Conservation (phyloP, 1,140 invertebrate species). For the Panagrolaimus sp. region DNA sequence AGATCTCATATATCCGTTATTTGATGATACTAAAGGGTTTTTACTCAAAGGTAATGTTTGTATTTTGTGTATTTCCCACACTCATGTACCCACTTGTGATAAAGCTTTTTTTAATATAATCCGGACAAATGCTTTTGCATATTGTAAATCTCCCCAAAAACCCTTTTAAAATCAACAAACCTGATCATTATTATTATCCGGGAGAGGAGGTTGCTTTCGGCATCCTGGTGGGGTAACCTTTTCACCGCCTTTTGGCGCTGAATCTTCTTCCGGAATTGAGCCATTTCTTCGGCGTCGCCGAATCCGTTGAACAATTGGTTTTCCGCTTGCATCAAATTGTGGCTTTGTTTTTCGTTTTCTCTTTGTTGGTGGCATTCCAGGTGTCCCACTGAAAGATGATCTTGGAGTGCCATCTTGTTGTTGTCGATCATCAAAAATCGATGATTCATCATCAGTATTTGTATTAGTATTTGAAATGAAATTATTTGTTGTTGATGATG, state of each 20-base stretch:
- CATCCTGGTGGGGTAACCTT: not conserved
- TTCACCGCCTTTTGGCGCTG: not conserved
- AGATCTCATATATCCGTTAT: no score
- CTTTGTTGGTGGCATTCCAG: not conserved
- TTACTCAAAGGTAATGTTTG: not conserved
- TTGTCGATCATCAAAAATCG: no score
- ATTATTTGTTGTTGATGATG: no score
- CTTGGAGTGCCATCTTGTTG: no score
- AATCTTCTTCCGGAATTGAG: slow-evolving; percentile 2
- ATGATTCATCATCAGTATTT: no score
- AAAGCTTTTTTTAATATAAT: no score
- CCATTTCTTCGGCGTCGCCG: not conserved
- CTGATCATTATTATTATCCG: not conserved
- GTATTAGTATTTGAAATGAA: no score
- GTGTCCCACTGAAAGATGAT: no score
- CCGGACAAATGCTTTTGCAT: no score
- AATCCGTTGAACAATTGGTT: not conserved
- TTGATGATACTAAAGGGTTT: slow-evolving; percentile 1
- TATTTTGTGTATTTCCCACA: not conserved
- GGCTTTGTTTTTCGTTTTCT: not conserved
- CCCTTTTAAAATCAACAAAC: not conserved
- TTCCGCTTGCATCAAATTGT: not conserved
- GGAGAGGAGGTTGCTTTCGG: not conserved
- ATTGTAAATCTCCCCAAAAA: not conserved
- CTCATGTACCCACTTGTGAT: not conserved